Base-by-base conservation (phyloP, 1,140 invertebrate genomes). In the Zaprionus tsacasi region DNA sequence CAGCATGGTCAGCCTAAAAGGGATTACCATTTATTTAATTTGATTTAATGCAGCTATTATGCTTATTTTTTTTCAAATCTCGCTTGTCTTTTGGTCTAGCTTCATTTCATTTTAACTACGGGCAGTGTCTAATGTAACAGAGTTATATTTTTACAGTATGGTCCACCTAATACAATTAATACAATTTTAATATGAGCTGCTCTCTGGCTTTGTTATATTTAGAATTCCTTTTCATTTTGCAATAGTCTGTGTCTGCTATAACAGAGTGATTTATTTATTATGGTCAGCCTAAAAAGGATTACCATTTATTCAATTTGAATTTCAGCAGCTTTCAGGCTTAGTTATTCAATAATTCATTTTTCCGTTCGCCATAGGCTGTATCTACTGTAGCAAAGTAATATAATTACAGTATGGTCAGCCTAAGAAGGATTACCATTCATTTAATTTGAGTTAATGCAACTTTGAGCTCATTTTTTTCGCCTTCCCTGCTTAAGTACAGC, bases 341-440 rank as follows among this genome's bases (percentile, higher is more conserved):
- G 21, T 21, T 21, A 21, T 21, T 21, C 2, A 1, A 21, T 1
- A 2, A 21, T 21, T 27, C 17, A 6, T 55, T 38, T 40, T 8
- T 1, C 17, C 17, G 11, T 12, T 3, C 10, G 12, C 52, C 27
- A 6, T 6, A 30, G 27, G 1, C 27, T 5, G 27, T 6, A 6
- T 6, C 27, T 30, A 30, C 27, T 30, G 25, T 27, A 35, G n/a
- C 64, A 57, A 48, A 61, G 48, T 55, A 66, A 75, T 56, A 70
- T 70, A 80, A 79, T 40, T 40, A 30, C 4, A 30, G 27, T 3
- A 6, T 52, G 35, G 38, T 50, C 45, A 21, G 56, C 36, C 40
- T 17, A 30, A 48, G 43, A 33, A 15, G 13, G 6, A 57, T 43
- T 33, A n/a, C 10, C 15, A 60, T 60, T 55, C 17, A 33, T 43